Conservation (phyloP, 53 echinoderm and acorn worm genomes). For the Luidia sarsii region DNA sequence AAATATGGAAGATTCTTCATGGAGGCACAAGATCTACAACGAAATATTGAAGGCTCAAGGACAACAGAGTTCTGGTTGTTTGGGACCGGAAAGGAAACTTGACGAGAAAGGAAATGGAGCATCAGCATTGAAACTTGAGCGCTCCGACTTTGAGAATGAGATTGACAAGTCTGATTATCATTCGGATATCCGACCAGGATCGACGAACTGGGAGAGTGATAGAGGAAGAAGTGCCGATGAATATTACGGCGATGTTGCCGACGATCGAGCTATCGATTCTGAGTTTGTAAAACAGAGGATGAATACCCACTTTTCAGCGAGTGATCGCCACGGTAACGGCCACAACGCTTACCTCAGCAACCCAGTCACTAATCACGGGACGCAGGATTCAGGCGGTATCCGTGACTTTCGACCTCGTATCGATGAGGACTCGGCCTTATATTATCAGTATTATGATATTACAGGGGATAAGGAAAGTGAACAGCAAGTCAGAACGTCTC, state of each 20-base stretch:
- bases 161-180: background rate
- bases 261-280: background rate
- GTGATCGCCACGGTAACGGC: constrained; percentile 30
- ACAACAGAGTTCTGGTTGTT: constrained; percentile 15
- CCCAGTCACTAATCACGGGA: background rate
- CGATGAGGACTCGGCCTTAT: background rate
- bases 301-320: background rate
- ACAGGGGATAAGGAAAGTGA: background rate
- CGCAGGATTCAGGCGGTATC: background rate
- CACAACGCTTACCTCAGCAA: background rate
- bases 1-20: constrained; percentile 45
- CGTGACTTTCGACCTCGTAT: background rate
- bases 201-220: background rate
- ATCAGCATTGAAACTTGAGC: background rate
- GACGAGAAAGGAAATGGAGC: constrained; percentile 13
- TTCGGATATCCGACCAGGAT: constrained; percentile 5
- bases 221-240: background rate
- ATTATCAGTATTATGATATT: constrained; percentile 7
- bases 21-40: constrained; percentile 47
- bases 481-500: background rate
- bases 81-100: background rate
- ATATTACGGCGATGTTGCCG: background rate
- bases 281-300: constrained; percentile 15
- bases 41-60: constrained; percentile 43
- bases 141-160: background rate